phyloP scores from a whole-genome alignment of 2,888 invertebrate species.

The Campopleginae sp. region DNA sequence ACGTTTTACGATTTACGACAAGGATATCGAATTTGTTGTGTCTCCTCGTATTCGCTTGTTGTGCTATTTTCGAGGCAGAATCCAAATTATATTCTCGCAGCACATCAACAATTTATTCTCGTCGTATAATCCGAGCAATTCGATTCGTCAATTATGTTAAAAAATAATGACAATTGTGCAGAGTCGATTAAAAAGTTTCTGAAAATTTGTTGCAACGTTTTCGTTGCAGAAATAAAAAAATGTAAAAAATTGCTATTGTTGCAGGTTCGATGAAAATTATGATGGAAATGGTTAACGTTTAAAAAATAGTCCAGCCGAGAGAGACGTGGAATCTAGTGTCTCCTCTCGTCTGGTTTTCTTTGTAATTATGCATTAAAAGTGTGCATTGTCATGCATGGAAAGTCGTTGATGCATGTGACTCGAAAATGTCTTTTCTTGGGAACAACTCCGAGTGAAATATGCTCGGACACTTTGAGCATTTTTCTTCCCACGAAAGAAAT shows the following conservation, averaged over 20 bases:
- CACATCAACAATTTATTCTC: neutral
- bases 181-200: too few species aligned
- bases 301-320: neutral
- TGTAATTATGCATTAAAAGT: slow-evolving; percentile 60
- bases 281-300: neutral
- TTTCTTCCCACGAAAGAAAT: neutral
- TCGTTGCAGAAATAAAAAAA: too few species aligned
- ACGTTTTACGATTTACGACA: slow-evolving; percentile 5
- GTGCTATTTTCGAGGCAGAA: neutral
- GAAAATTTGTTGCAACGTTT: too few species aligned
- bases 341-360: neutral
- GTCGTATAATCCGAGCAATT: neutral
- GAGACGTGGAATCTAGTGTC: neutral
- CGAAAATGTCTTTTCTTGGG: slow-evolving; percentile 1
- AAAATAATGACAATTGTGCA: too few species aligned
- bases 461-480: neutral
- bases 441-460: neutral
- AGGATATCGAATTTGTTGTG: neutral
- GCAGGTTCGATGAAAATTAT: neutral
- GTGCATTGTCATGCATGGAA: slow-evolving; percentile 66
- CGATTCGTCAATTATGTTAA: neutral
- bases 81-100: neutral
- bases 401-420: slow-evolving; percentile 59
- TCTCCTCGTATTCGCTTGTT: neutral
- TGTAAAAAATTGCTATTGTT: too few species aligned